Percentiles rank a stretch among this genome's conserved stretches.
These are phyloP conservation scores for Thysanoteuthis rhombus DNA, from an alignment of 2,888 invertebrate species.

Conservation along the genomic window DNA sequence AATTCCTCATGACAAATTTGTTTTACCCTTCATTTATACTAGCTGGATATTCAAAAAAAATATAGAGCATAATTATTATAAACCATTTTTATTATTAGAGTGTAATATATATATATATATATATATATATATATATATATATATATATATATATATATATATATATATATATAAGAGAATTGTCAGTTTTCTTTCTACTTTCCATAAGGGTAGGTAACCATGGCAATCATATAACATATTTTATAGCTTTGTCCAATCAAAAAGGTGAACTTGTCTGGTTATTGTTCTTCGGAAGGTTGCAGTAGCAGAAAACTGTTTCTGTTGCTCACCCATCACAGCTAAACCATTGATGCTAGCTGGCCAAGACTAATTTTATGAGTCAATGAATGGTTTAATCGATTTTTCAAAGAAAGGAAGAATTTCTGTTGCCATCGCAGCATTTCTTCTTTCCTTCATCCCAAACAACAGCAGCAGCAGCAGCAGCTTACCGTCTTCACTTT, in stretches of 20 bases:
- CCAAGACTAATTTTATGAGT: background rate
- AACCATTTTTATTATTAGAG: no score
- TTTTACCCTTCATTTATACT: no score
- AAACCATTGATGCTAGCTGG: background rate
- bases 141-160: no score
- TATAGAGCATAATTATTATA: no score
- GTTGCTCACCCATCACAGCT: background rate
- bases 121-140: no score
- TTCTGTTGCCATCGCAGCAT: background rate
- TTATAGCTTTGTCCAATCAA: background rate
- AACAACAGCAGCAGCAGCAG: background rate
- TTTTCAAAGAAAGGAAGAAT: background rate
- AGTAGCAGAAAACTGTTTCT: no score
- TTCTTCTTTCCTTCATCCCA: background rate
- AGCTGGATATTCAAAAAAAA: no score
- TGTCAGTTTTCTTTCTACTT: no score
- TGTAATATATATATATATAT: no score
- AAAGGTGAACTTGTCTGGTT: background rate
- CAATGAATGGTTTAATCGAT: background rate
- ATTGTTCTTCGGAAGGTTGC: background rate
- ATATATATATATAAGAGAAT: no score
- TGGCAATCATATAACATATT: background rate
- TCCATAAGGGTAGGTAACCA: no score
- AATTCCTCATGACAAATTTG: no score
- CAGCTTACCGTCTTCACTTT: background rate